phyloP scores from a whole-genome alignment of 2,888 invertebrate genomes.

The Ophion slaviceki region DNA sequence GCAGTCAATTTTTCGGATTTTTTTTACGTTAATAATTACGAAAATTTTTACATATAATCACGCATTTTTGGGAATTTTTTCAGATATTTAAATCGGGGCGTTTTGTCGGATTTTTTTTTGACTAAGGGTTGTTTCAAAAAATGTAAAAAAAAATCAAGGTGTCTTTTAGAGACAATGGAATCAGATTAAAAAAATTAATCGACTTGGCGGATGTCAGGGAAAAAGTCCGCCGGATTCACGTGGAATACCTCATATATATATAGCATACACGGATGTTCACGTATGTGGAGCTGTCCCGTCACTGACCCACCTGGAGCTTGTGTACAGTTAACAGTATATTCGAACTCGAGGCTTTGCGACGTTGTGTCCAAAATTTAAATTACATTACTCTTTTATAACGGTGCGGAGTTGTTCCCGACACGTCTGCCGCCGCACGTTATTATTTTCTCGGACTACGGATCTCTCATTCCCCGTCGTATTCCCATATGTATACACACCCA shows the following conservation, averaged over 20 bases:
- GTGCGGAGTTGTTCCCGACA: constrained; percentile 13
- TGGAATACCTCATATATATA: not conserved
- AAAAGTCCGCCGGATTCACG: no score
- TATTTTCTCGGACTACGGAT: not conserved
- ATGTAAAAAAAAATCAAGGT: no score
- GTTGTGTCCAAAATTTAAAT: constrained; percentile 61
- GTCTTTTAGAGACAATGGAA: no score
- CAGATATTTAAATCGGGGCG: no score
- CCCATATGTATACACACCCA: not conserved
- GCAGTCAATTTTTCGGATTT: no score
- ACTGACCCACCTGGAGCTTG: constrained; percentile 51
- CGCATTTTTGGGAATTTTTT: no score
- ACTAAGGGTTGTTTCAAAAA: no score
- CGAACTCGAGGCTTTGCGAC: constrained; percentile 48
- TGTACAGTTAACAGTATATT: constrained; percentile 25
- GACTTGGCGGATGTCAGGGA: no score
- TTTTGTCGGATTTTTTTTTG: no score
- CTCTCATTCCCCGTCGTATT: not conserved
- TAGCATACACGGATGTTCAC: not conserved
- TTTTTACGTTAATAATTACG: no score
- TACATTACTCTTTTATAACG: constrained; percentile 50
- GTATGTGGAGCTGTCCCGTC: not conserved
- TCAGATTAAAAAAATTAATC: no score
- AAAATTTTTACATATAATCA: no score
- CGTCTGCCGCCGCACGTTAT: not conserved